Conservation (phyloP, 1,140 invertebrate genomes). For the Panulirus ornatus region DNA sequence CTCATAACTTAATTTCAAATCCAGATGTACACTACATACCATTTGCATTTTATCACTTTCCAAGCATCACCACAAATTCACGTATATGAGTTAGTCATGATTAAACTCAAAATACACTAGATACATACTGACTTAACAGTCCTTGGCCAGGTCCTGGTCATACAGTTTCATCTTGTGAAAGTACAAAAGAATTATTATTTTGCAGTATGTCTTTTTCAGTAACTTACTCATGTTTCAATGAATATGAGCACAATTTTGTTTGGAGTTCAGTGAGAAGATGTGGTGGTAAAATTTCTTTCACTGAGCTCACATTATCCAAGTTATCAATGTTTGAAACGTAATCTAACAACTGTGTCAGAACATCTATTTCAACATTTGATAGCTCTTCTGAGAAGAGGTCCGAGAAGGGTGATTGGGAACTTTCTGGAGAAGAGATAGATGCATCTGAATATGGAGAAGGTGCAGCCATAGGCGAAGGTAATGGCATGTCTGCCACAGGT, state of each 20-base stretch:
- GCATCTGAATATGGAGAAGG: constrained; percentile 62
- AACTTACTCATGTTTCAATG: constrained; percentile 54
- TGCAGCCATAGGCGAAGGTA: constrained; percentile 58
- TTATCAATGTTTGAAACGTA: constrained; percentile 62
- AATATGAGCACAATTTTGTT: constrained; percentile 64
- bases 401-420: constrained; percentile 53
- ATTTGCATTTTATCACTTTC: neutral
- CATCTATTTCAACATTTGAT: constrained; percentile 62
- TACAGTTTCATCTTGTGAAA: neutral
- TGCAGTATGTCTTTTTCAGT: too few species aligned
- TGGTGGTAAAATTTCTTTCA: constrained; percentile 60
- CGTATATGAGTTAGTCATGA: too few species aligned
- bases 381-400: constrained; percentile 62
- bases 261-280: constrained; percentile 60
- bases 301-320: constrained; percentile 59
- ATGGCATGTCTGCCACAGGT: constrained; percentile 44
- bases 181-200: neutral
- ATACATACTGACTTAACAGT: constrained; percentile 4
- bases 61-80: neutral
- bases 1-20: too few species aligned
- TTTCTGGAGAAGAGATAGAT: constrained; percentile 59
- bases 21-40: neutral
- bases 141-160: neutral
- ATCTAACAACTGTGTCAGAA: constrained; percentile 59
- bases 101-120: neutral